A percentile compares a stretch with the other conserved stretches of the same genome.
phyloP scores from a whole-genome alignment of 2,888 invertebrate species.

The Heterodera filipjevi region DNA sequence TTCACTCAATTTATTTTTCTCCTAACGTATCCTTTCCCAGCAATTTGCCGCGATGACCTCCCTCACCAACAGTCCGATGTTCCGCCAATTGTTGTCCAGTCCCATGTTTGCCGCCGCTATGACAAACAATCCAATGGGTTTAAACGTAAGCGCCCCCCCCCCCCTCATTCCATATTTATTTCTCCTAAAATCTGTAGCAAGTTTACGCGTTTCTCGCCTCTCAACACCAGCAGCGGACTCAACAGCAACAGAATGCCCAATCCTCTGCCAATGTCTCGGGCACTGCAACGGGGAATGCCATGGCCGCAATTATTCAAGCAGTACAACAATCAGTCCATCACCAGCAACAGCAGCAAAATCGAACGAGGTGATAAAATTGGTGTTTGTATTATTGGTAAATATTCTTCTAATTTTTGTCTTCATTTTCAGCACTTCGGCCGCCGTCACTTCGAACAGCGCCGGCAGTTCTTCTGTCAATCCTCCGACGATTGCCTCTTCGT shows the following conservation, averaged over 20 bases:
- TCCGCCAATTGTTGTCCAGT: constrained; percentile 12
- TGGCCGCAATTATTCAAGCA: constrained; percentile 16
- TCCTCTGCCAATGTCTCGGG: constrained; percentile 11
- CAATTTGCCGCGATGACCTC: constrained; percentile 23
- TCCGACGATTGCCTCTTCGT: neutral
- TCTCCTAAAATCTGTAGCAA: constrained; percentile 17
- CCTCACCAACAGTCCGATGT: neutral
- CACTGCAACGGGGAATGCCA: neutral
- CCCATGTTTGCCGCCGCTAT: constrained; percentile 12
- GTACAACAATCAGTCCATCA: constrained; percentile 4
- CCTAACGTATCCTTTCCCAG: neutral
- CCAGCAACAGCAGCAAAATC: neutral
- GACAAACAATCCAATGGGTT: constrained; percentile 21
- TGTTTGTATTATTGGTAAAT: neutral
- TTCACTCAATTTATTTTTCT: neutral
- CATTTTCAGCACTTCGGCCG: neutral
- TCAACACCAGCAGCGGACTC: constrained; percentile 19
- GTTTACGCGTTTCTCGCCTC: constrained; percentile 15
- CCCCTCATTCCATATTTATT: too few species aligned
- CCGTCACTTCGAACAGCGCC: neutral
- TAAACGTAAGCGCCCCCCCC: too few species aligned
- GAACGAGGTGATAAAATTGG: neutral
- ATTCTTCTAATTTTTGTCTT: neutral
- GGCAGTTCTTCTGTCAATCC: constrained; percentile 13
- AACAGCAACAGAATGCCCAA: constrained; percentile 28